phyloP scores from a whole-genome alignment of 2,113 vertebrate genomes.

The Fregata magnificens region DNA sequence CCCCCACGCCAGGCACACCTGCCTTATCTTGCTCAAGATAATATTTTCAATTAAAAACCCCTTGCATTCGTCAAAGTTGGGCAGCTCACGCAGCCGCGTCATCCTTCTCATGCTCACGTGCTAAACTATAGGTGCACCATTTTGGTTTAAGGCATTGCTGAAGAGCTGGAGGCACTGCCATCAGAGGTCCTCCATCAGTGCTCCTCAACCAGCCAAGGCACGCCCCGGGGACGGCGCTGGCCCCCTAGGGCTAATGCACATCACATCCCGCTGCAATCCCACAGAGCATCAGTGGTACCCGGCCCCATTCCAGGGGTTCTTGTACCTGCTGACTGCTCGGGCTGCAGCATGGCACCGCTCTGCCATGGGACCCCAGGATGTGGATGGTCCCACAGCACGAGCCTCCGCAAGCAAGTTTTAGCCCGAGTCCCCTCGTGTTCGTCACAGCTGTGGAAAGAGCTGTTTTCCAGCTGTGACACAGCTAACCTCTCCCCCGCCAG shows the following conservation, averaged over 20 bases:
- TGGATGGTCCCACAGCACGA: accelerated
- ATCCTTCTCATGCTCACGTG: not conserved
- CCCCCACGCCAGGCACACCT: not conserved
- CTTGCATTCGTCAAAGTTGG: not conserved
- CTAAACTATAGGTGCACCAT: not conserved
- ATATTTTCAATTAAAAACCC: accelerated
- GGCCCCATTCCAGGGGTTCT: not conserved
- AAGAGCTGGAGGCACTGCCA: not conserved
- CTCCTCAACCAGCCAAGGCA: not conserved
- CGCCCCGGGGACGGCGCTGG: not conserved
- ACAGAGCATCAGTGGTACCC: not conserved
- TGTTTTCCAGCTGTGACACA: not conserved
- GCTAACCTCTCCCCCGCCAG: not conserved
- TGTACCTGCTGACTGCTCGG: not conserved
- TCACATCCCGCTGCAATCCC: not conserved
- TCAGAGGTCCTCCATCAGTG: too few species aligned
- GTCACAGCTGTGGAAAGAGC: not conserved
- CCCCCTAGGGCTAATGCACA: not conserved
- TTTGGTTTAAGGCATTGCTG: not conserved
- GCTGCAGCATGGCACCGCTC: not conserved
- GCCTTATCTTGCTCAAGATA: not conserved
- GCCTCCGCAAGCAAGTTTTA: not conserved
- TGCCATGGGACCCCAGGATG: not conserved
- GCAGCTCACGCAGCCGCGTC: accelerated
- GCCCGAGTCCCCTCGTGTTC: accelerated